Conservation (phyloP, 2,797 vertebrate genomes). For the Salarias fasciatus region DNA sequence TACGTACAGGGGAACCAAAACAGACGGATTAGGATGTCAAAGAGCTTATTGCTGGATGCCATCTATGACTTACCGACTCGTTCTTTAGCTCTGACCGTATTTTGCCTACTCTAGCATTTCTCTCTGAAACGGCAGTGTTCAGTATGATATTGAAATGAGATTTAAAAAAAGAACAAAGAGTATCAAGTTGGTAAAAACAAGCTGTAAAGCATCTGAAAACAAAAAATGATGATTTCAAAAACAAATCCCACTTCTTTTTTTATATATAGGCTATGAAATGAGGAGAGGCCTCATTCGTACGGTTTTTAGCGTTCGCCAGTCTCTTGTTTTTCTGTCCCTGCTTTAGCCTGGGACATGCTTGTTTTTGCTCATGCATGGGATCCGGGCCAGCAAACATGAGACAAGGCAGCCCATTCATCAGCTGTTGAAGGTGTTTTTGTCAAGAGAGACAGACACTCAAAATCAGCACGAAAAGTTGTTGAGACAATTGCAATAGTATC, state of each 20-base stretch:
- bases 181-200: too few species aligned
- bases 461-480: background rate
- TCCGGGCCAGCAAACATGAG: background rate
- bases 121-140: background rate
- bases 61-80: constrained; percentile 9
- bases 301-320: background rate
- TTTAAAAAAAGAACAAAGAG: constrained; percentile 3
- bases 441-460: background rate
- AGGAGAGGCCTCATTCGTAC: background rate
- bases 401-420: constrained; percentile 25
- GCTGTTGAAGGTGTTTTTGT: constrained; percentile 14
- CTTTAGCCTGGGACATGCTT: constrained; percentile 21
- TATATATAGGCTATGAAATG: too few species aligned
- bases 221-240: too few species aligned
- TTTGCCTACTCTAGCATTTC: background rate
- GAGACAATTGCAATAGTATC: background rate
- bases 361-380: constrained; percentile 21
- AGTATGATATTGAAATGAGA: background rate
- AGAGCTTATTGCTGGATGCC: constrained; percentile 9
- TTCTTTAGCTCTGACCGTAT: constrained; percentile 20
- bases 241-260: too few species aligned
- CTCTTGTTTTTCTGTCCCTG: constrained; percentile 7
- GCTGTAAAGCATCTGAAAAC: too few species aligned
- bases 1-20: constrained; percentile 19
- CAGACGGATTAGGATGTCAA: constrained; percentile 11